phyloP scores from a whole-genome alignment of 2,113 vertebrate species.

The Furnarius figulus region DNA sequence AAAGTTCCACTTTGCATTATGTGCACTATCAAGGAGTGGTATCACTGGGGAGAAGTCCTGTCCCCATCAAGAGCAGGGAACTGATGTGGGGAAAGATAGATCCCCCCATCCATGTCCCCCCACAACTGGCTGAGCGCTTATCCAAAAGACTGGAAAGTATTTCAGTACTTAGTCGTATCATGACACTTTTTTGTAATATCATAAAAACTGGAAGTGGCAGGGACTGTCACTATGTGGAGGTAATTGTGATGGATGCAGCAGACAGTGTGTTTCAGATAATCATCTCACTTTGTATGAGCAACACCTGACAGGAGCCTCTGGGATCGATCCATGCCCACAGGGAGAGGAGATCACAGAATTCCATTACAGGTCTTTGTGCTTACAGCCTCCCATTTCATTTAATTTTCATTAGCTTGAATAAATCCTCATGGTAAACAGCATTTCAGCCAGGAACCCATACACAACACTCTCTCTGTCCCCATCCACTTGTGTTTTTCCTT shows the following conservation, averaged over 20 bases:
- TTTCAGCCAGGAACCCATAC: background rate
- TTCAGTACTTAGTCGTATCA: background rate
- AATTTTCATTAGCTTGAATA: conserved; percentile 13
- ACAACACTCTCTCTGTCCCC: background rate
- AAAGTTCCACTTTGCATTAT: background rate
- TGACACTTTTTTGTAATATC: background rate
- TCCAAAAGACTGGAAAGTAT: background rate
- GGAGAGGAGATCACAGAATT: background rate
- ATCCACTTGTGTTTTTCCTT: conserved; percentile 4
- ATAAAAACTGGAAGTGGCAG: background rate
- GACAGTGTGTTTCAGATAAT: background rate
- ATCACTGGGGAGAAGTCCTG: background rate
- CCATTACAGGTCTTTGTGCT: background rate
- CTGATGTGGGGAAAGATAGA: background rate
- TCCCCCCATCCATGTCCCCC: background rate
- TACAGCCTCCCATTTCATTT: background rate
- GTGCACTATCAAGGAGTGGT: background rate
- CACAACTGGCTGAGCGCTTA: background rate
- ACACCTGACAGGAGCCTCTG: background rate
- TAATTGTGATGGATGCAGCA: background rate
- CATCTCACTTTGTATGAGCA: background rate
- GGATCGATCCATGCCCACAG: background rate
- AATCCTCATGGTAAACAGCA: background rate
- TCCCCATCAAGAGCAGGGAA: background rate
- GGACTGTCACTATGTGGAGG: background rate